Evolutionary conservation across 2,113 vertebrate genomes (phyloP).

Genomic region (Hucho hucho): DNA sequence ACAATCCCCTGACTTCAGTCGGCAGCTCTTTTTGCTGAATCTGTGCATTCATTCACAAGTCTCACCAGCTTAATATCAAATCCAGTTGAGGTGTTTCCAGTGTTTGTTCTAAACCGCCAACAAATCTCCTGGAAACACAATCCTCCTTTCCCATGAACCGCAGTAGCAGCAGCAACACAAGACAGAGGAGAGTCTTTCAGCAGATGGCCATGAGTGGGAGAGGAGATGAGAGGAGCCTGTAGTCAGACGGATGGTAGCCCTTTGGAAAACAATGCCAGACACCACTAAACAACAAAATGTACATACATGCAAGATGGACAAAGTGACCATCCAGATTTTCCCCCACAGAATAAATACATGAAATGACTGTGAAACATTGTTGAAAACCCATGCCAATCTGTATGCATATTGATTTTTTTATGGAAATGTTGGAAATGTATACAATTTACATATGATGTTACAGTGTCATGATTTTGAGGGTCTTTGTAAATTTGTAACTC

Average conservation of each 20-base stretch:
- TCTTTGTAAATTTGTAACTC: not conserved
- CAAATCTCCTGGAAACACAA: constrained; percentile 62
- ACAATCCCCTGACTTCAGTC: too few species aligned
- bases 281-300: constrained; percentile 38
- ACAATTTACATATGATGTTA: not conserved
- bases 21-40: constrained; percentile 47
- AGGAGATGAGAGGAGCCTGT: too few species aligned
- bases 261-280: constrained; percentile 32
- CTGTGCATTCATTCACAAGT: constrained; percentile 29
- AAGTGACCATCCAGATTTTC: too few species aligned
- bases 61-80: constrained; percentile 52
- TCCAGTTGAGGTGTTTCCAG: constrained; percentile 62
- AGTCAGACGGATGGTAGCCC: constrained; percentile 12
- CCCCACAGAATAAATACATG: not conserved
- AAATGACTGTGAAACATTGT: not conserved
- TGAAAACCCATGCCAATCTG: not conserved
- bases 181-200: constrained; percentile 45
- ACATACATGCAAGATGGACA: constrained; percentile 14
- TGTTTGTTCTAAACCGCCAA: constrained; percentile 54
- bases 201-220: constrained; percentile 31
- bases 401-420: not conserved
- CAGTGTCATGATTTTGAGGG: too few species aligned
- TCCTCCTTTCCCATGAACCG: constrained; percentile 35
- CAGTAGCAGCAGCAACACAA: constrained; percentile 22
- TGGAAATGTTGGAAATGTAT: not conserved